Evolutionary conservation across 1,140 invertebrate genomes (phyloP), one percentile per base, ranked within the genome.

Genomic region (Portunus trituberculatus): DNA sequence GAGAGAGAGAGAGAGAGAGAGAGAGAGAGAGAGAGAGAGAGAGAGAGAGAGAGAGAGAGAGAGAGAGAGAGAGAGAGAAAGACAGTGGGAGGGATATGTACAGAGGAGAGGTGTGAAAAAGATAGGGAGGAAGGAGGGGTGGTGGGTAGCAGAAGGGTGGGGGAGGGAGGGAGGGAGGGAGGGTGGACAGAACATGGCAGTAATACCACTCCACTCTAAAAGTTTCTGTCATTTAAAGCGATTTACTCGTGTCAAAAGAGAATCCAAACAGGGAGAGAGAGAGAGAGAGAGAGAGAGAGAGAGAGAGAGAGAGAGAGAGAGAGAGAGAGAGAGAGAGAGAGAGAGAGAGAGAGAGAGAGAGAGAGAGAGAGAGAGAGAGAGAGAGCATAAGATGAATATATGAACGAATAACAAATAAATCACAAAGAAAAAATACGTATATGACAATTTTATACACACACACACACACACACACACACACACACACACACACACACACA

Each of bases 401-500:
- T 59, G 16, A 12, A 59, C 52, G 12, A 12, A 12, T 14, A 59
- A 59, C 10, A 59, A 59, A 59, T 12, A 59, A 59, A 59, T 59
- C 52, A 59, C 52, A 59, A 59, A 10, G 16, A 12, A 59, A 59
- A 59, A 12, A 59, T 20, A 59, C 52, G 16, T 10, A 59, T 20
- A 59, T 20, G 16, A 59, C 52, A 59, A 10, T 10, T 14, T 20
- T n/a, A n/a, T 2, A 39, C 48, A 89, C 48, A 89, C 48, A 89
- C 48, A 89, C 48, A 89, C 48, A 89, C 48, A 89, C 48, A 89
- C 28, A 89, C 28, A 46, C 28, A 89, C 48, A 89, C 48, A 89
- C 28, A 89, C 48, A 89, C 48, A 89, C 48, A 46, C 48, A 89
- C 32, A 89, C 48, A 46, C 8, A 89, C 46, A 89, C 46, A 89